Conservation (phyloP, 2,797 vertebrate genomes). For the Hemibagrus guttatus region DNA sequence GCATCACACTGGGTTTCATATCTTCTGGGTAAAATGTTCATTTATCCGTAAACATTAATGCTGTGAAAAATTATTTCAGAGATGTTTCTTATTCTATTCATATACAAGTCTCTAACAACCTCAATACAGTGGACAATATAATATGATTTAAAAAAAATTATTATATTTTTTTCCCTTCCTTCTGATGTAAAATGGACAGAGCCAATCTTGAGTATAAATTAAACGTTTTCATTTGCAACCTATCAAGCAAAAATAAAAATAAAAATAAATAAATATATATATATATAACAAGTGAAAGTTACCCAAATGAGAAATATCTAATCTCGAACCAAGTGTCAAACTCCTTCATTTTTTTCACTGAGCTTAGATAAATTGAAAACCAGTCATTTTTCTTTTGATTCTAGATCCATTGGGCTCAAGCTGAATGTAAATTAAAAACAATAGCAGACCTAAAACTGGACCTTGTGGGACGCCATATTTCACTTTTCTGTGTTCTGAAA, state of each 20-base stretch:
- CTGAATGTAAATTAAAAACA: not conserved
- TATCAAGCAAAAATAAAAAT: not conserved
- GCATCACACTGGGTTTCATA: not conserved
- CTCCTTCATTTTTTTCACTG: not conserved
- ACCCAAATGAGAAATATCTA: not conserved
- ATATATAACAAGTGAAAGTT: not conserved
- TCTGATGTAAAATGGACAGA: not conserved
- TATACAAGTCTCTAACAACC: not conserved
- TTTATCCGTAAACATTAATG: too few species aligned
- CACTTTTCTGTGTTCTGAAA: not conserved
- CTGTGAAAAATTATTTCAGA: not conserved
- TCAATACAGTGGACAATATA: not conserved
- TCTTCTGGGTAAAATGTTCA: not conserved
- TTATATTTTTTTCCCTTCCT: too few species aligned
- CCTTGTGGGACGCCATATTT: not conserved
- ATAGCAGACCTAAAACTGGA: not conserved
- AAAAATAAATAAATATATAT: too few species aligned
- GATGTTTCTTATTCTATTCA: not conserved
- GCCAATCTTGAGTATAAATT: not conserved
- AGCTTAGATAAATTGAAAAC: not conserved
- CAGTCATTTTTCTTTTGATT: not conserved
- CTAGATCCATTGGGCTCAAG: not conserved
- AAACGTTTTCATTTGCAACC: not conserved
- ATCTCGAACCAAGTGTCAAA: not conserved
- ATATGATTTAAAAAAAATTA: too few species aligned